Base-by-base conservation (phyloP, 2,113 vertebrate genomes). In the Turnix velox region DNA sequence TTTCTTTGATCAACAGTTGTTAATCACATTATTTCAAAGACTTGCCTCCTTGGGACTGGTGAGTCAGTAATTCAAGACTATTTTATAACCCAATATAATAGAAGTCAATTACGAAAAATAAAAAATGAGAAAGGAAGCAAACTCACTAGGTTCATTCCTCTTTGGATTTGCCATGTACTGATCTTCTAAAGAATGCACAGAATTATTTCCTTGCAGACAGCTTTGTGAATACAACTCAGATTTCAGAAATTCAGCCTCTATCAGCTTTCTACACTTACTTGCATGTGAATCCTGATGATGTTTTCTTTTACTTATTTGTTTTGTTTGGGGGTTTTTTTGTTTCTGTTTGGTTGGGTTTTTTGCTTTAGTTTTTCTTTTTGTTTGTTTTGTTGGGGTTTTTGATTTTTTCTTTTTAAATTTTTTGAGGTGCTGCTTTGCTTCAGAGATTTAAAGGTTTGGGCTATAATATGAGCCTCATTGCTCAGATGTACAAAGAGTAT, bases 11-110 rank as follows among this genome's bases (percentile, higher is more conserved):
- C 82, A 91, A n/a, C 78, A 51, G 67, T 55, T 89, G 61, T 85
- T 95, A 94, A 96, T 93, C 54, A 91, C 67, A 80, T 95, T 93
- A 93, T 72, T 86, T 95, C 85, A 95, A 95, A 90, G 92, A 93
- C 63, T 94, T 90, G 84, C 74, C 30, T 93, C 90, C 90, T 92
- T 93, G 79, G 79, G 90, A 92, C 71, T 91, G 88, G 94, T 71
- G 92, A 95, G 75, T 95, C 82, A 86, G 92, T 96, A 90, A 94
- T 93, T 86, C 77, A 31, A 94, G 55, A 76, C 71, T 63, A 74
- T 63, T 96, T 88, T 77, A 85, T 83, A 96, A 95, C 91, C 72
- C 87, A 95, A 96, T 92, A 85, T 94, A 95, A 90, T 77, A 73
- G 71, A 95, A 94, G 75, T 83, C 93, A 91, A 96, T 96, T 95